Evolutionary conservation across 1,140 invertebrate species (phyloP).

Genomic region (Pogonognathellus flavescens): DNA sequence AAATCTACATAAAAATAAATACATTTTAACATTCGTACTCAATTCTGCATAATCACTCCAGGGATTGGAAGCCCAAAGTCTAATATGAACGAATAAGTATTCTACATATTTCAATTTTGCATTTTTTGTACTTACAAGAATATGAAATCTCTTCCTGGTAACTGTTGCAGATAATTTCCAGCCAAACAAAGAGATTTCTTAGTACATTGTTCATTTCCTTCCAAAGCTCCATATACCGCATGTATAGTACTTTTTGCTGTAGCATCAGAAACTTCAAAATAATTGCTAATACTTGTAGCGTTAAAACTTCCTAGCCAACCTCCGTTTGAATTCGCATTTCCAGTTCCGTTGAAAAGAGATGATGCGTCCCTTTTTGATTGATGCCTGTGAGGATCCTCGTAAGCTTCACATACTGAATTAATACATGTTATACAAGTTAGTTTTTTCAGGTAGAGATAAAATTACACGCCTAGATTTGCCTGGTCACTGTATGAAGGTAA

Average conservation of each 20-base stretch:
- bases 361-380: neutral
- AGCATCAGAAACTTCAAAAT: slow-evolving; percentile 14
- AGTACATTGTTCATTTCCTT: slow-evolving; percentile 59
- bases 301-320: neutral
- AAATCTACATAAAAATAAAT: slow-evolving; percentile 39
- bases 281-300: neutral
- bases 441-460: too few species aligned
- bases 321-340: neutral
- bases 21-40: neutral
- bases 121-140: slow-evolving; percentile 51
- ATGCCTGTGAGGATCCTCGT: too few species aligned
- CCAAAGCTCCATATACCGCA: slow-evolving; percentile 50
- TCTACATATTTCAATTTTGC: neutral
- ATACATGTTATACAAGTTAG: too few species aligned
- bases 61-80: neutral
- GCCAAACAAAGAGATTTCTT: slow-evolving; percentile 56
- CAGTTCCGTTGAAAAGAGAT: neutral
- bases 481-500: too few species aligned
- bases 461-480: too few species aligned
- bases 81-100: too few species aligned
- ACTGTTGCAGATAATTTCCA: slow-evolving; percentile 55
- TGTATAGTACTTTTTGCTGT: neutral
- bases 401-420: too few species aligned
- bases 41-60: neutral
- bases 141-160: slow-evolving; percentile 60